Percentiles rank a stretch among this genome's conserved stretches.
These are phyloP conservation scores for Proisotoma minuta DNA, from an alignment of 2,888 invertebrate genomes.

Conservation along the genomic window DNA sequence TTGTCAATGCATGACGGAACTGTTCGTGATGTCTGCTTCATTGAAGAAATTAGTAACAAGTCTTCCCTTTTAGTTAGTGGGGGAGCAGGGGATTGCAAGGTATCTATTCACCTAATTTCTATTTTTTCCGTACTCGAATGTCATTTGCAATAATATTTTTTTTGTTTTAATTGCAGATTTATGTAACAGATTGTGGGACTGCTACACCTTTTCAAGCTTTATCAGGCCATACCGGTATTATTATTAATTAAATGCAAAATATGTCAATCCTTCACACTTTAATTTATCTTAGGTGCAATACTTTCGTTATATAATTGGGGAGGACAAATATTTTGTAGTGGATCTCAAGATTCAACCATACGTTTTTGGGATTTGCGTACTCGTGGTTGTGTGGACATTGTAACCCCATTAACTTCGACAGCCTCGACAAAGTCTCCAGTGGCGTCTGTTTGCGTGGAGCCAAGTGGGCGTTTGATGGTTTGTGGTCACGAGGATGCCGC, in stretches of 20 bases:
- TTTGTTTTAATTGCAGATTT: no score
- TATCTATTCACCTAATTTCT: no score
- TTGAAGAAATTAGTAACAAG: slow-evolving; percentile 87
- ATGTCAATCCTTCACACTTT: not conserved
- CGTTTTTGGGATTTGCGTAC: slow-evolving; percentile 97
- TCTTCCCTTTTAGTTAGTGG: slow-evolving; percentile 89
- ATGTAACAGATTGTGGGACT: slow-evolving; percentile 94
- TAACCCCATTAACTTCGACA: slow-evolving; percentile 65
- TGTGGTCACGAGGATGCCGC: slow-evolving; percentile 95
- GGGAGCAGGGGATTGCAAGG: slow-evolving; percentile 98
- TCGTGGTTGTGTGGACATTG: slow-evolving; percentile 85
- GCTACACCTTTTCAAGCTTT: slow-evolving; percentile 86
- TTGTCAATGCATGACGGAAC: slow-evolving; percentile 98
- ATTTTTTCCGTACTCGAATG: no score
- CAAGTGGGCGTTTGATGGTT: slow-evolving; percentile 77
- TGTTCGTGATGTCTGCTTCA: slow-evolving; percentile 91
- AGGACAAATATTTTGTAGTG: slow-evolving; percentile 94
- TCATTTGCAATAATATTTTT: no score
- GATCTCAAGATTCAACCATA: slow-evolving; percentile 94
- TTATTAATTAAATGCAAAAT: not conserved
- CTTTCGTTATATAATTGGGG: slow-evolving; percentile 94
- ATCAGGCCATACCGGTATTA: slow-evolving; percentile 76
- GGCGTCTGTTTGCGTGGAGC: slow-evolving; percentile 91
- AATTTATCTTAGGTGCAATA: slow-evolving; percentile 64
- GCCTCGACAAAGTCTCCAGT: slow-evolving; percentile 63